Evolutionary conservation across 1,140 invertebrate genomes (phyloP).

Genomic region (Lordiphosa collinella): DNA sequence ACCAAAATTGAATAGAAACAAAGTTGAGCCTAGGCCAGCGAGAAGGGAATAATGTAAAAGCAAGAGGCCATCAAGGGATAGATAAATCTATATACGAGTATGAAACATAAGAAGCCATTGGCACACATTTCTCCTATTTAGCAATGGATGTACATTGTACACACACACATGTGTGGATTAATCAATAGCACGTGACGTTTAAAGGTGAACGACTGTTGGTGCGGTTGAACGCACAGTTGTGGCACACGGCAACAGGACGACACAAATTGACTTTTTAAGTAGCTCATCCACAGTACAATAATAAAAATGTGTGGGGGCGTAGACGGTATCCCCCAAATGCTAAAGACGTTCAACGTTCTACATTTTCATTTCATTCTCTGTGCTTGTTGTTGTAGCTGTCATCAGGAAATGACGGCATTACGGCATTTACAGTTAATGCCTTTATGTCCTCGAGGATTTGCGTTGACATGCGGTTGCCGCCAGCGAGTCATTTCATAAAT

Average conservation of each 20-base stretch:
- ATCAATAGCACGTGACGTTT: slow-evolving; percentile 72
- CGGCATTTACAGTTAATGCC: slow-evolving; percentile 74
- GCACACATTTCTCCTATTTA: no score
- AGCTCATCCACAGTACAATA: slow-evolving; percentile 59
- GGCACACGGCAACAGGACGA: slow-evolving; percentile 43
- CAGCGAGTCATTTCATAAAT: slow-evolving; percentile 36
- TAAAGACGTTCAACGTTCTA: slow-evolving; percentile 25
- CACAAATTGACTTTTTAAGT: slow-evolving; percentile 73
- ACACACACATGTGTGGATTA: slow-evolving; percentile 16
- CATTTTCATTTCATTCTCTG: slow-evolving; percentile 28
- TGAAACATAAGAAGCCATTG: neutral
- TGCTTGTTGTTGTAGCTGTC: slow-evolving; percentile 36
- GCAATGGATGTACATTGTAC: no score
- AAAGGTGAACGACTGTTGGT: slow-evolving; percentile 69
- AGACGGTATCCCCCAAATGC: slow-evolving; percentile 15
- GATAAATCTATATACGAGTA: slow-evolving; percentile 48
- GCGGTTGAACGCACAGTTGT: slow-evolving; percentile 29
- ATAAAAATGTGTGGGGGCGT: slow-evolving; percentile 46
- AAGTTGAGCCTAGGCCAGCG: slow-evolving; percentile 19
- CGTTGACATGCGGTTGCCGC: slow-evolving; percentile 25
- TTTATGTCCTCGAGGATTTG: slow-evolving; percentile 66
- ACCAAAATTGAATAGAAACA: slow-evolving; percentile 26
- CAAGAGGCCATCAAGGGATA: slow-evolving; percentile 31
- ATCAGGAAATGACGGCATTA: slow-evolving; percentile 74
- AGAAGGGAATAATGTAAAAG: slow-evolving; percentile 29